Base-by-base conservation (phyloP, 2,797 vertebrate species). In the Rhinichthys osculus region DNA sequence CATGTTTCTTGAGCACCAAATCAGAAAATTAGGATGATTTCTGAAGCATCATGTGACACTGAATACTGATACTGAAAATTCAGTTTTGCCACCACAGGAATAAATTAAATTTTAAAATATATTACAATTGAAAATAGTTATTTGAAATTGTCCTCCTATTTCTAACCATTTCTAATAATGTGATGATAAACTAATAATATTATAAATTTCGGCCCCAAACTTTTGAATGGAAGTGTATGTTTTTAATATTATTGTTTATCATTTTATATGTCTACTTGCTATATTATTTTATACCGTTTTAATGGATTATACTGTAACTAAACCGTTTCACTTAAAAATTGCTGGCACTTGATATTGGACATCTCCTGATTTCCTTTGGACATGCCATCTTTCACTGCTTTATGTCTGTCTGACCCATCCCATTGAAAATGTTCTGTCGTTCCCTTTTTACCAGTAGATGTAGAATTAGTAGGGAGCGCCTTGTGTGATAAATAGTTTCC, bases 401-500 rank as follows among this genome's bases (percentile, higher is more conserved):
- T 30, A 14, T 17, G 7, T 59, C 52, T 80, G 67, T 79, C 30
- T 72, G 40, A 72, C 14, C 50, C 7, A 23, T 79, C 40, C 2
- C 35, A 52, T 86, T 69, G 66, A 4, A 44, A 30, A 72, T 30
- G 21, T 47, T 88, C 54, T 62, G 71, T 84, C 35, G 7, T 85
- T 83, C 33, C 57, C 33, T 38, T 82, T 47, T 84, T 79, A 27
- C 71, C 77, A 57, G 54, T 81, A 62, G 47, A 64, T 82, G 42
- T 69, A 76, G 83, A 86, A 88, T 89, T 85, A 86, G 84, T 85
- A 89, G 88, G 90, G 90, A 88, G 86, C 87, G 35, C 10, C 35
- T 42, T 78, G 87, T 83, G 86, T 89, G 91, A 90, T 89, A 81
- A 91, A 90, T 87, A 90, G 88, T 92, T 94, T 92, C 91, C 92